Percentiles rank a stretch among this genome's conserved stretches.
These are phyloP conservation scores for Apamea sordens DNA, from an alignment of 2,888 invertebrate genomes.

Conservation along the genomic window DNA sequence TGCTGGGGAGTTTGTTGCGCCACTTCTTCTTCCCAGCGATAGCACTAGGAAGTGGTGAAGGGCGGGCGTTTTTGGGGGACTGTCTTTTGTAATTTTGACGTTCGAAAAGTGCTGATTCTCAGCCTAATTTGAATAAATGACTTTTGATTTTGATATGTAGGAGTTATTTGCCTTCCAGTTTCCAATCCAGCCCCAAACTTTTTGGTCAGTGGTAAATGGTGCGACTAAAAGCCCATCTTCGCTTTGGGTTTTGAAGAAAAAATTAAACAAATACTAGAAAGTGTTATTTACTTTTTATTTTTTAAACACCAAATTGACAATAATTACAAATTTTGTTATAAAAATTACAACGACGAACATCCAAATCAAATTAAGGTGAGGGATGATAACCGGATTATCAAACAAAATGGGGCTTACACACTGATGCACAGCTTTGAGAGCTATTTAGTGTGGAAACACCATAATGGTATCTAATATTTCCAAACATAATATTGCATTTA, in stretches of 20 bases:
- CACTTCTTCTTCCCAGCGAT: too few species aligned
- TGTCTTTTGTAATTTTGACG: too few species aligned
- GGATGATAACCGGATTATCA: conserved; percentile 32
- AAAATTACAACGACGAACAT: conserved; percentile 68
- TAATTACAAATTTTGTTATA: conserved; percentile 72
- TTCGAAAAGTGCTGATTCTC: too few species aligned
- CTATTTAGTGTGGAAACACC: conserved; percentile 9
- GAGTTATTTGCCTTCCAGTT: background rate
- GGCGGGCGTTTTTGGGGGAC: too few species aligned
- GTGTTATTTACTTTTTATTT: conserved; percentile 65
- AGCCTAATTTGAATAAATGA: too few species aligned
- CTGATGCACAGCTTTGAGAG: background rate
- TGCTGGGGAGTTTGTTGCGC: too few species aligned
- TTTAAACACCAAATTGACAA: conserved; percentile 76
- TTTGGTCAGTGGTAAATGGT: background rate
- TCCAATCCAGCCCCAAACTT: background rate
- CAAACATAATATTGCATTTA: background rate
- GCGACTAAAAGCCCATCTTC: background rate
- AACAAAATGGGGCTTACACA: conserved; percentile 7
- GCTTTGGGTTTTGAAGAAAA: background rate
- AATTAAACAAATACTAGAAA: conserved; percentile 52
- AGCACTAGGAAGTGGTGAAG: too few species aligned
- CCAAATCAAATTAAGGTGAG: conserved; percentile 49
- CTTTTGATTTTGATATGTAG: too few species aligned
- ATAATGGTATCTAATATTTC: background rate